Base-by-base conservation (phyloP, 2,888 invertebrate species). In the Rambutsinella grinnellia region DNA sequence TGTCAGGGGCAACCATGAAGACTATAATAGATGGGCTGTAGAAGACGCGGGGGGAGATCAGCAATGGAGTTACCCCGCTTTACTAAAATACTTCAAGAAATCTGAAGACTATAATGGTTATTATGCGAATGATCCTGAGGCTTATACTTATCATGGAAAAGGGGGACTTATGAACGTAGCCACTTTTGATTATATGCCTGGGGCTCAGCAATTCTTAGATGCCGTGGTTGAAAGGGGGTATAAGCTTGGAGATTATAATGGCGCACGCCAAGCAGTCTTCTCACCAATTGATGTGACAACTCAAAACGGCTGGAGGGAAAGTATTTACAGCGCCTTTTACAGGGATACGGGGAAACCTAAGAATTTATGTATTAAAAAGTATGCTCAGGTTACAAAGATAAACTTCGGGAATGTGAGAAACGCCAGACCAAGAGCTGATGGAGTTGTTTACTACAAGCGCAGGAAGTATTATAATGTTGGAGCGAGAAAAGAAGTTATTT, bases 11-110 rank as follows among this genome's bases (percentile, higher is more conserved):
- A 92, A 94, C 84, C 91, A 91, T n/a, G 88, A 88, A 54, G 95
- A 96, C 87, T 96, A 92, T 85, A 93, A 96, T 85, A 89, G 90
- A 65, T 96, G 96, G 96, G 91, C 89, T n/a, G 87, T 87, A 26
- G 88, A 91, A 85, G n/a, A n/a, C n/a, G n/a, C n/a, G n/a, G 95
- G 95, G 0, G 95, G 95, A 85, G 78, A 91, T 82, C 85, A 88
- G 0, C 94, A 94, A 0, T 96, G 96, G 96, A 90, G 91, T 70
- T 94, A 92, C 85, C 85, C 89, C 0, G 91, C 93, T 68, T 88
- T 94, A 0, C 85, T 94, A 21, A 90, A 92, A 1, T 94, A 94
- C 85, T 96, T 96, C 84, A 90, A 89, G 77, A 94, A 93, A 86
- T 92, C 93, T 0, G 94, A 94, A 87, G 91, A 92, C 83, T 85